These are phyloP conservation scores for Ibidorhyncha struthersii DNA, from an alignment of 2,113 vertebrate genomes.

Conservation along the genomic window DNA sequence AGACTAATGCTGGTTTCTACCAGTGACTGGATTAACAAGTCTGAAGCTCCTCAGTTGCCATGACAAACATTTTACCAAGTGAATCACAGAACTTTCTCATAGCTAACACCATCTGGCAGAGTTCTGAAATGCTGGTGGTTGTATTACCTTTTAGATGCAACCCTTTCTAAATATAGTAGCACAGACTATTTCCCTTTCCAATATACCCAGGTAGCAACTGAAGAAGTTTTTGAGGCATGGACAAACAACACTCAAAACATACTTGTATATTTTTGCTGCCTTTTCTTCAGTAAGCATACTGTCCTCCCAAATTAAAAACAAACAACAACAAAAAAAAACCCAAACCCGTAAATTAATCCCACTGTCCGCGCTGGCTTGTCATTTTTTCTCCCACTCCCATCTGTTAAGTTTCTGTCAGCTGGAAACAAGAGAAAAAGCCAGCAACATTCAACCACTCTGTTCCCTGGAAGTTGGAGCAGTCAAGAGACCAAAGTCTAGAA, in stretches of 20 bases:
- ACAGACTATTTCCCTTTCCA: neutral
- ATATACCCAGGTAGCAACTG: neutral
- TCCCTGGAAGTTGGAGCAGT: neutral
- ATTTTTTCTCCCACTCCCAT: slow-evolving; percentile 63
- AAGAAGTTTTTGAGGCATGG: neutral
- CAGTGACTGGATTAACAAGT: neutral
- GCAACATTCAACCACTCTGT: neutral
- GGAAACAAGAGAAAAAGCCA: slow-evolving; percentile 29
- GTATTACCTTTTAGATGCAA: neutral
- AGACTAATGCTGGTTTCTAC: neutral
- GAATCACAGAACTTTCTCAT: slow-evolving; percentile 24
- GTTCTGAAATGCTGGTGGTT: neutral
- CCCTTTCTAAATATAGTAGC: neutral
- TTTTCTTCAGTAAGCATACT: neutral
- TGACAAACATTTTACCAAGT: slow-evolving; percentile 17
- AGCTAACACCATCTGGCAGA: slow-evolving; percentile 22
- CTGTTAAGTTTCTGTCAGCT: slow-evolving; percentile 50
- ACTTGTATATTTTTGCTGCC: neutral
- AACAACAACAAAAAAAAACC: too few species aligned
- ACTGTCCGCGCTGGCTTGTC: neutral
- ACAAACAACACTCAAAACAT: neutral
- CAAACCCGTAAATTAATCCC: slow-evolving; percentile 1
- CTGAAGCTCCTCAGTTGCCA: slow-evolving; percentile 10
- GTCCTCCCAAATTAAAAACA: neutral
- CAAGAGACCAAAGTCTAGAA: neutral